phyloP scores from a whole-genome alignment of 2,113 vertebrate genomes.

The Nyctereutes procyonoides region DNA sequence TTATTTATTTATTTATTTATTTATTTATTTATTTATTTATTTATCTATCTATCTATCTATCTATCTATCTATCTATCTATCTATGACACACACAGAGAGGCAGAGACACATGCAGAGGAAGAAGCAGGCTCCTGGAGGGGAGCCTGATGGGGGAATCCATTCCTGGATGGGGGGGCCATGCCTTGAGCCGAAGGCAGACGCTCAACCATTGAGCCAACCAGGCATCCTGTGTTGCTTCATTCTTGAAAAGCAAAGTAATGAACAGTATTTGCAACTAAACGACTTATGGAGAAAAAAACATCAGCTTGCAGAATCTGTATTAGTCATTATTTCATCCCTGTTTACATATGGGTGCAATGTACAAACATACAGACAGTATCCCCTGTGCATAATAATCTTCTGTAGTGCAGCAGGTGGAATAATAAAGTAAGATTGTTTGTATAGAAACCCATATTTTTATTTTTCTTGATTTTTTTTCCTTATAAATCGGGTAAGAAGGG shows the following conservation, averaged over 20 bases:
- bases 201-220: no score
- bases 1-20: no score
- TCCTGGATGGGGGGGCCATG: no score
- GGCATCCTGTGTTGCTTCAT: not conserved
- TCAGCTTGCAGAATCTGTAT: not conserved
- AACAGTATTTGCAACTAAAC: not conserved
- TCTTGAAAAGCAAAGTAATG: not conserved
- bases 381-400: not conserved
- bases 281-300: not conserved
- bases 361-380: not conserved
- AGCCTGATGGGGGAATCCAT: no score
- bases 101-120: no score
- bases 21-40: no score
- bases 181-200: no score
- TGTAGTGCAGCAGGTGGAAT: not conserved
- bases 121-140: no score
- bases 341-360: not conserved
- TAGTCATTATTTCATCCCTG: not conserved
- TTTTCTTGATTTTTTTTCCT: not conserved
- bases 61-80: no score
- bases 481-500: not conserved
- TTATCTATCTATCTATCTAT: no score
- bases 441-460: not conserved
- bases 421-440: not conserved
- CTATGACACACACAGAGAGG: no score